Evolutionary conservation across 92 coral and sea anemone genomes (phyloP).

Genomic region (Desmophyllum pertusum): DNA sequence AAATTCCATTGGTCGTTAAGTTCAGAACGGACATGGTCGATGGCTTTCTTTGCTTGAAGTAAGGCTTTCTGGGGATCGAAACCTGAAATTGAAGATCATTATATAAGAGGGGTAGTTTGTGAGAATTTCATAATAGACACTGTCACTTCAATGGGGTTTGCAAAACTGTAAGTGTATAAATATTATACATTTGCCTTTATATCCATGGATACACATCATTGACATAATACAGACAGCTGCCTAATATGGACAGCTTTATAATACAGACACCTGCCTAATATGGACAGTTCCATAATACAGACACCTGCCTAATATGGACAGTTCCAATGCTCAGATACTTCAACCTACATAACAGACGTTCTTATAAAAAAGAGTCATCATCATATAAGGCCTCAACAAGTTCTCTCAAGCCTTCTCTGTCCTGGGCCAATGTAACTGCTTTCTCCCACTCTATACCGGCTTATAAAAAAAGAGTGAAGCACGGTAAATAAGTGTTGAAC

Average conservation of each 20-base stretch:
- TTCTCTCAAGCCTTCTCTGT: too few species aligned
- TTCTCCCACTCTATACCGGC: too few species aligned
- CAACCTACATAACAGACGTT: too few species aligned
- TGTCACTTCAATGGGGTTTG: neutral
- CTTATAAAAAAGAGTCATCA: too few species aligned
- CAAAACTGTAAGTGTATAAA: neutral
- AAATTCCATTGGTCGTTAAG: conserved; percentile 49
- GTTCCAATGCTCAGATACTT: neutral
- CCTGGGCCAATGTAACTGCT: too few species aligned
- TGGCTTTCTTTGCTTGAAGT: conserved; percentile 40
- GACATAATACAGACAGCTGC: too few species aligned
- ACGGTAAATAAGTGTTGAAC: too few species aligned
- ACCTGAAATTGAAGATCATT: conserved; percentile 13
- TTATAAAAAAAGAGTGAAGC: too few species aligned
- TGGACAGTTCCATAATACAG: too few species aligned
- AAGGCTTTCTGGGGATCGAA: conserved; percentile 30
- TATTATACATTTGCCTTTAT: neutral
- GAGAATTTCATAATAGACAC: neutral
- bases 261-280: too few species aligned
- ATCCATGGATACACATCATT: neutral
- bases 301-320: neutral
- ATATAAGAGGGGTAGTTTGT: neutral
- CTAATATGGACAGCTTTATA: too few species aligned
- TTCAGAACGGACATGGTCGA: conserved; percentile 38
- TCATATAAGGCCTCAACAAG: too few species aligned